phyloP scores from a whole-genome alignment of 2,888 invertebrate species.

The Sympetrum striolatum region DNA sequence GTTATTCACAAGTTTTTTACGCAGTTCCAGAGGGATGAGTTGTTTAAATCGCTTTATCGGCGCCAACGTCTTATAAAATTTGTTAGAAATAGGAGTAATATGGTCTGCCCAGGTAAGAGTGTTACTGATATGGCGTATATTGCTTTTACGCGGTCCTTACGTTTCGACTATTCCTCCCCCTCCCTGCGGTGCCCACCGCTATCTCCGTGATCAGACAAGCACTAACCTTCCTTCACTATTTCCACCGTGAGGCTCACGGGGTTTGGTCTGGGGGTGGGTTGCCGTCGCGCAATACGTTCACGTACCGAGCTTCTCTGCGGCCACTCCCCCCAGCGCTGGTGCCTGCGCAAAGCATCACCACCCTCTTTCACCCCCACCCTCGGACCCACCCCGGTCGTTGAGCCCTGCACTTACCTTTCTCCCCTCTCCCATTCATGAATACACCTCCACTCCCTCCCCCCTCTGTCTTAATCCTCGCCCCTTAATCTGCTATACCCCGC shows the following conservation, averaged over 20 bases:
- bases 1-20: no score
- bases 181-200: slow-evolving; percentile 31
- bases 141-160: slow-evolving; percentile 54
- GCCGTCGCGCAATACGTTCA: slow-evolving; percentile 13
- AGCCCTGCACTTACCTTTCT: not conserved
- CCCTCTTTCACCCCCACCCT: not conserved
- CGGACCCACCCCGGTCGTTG: not conserved
- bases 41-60: no score
- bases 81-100: no score
- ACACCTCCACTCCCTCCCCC: not conserved
- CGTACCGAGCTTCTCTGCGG: not conserved
- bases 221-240: slow-evolving; percentile 35
- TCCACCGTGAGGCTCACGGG: slow-evolving; percentile 28
- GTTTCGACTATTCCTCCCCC: slow-evolving; percentile 52
- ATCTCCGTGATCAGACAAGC: slow-evolving; percentile 45
- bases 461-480: slow-evolving; percentile 7
- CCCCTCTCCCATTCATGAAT: not conserved
- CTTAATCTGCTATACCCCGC: not conserved
- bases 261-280: not conserved
- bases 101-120: no score
- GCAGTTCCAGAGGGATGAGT: no score
- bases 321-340: not conserved
- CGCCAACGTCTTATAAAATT: no score
- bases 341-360: slow-evolving; percentile 6
- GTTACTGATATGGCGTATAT: no score